phyloP scores from a whole-genome alignment of 2,888 invertebrate species.

The Philaethria dido region DNA sequence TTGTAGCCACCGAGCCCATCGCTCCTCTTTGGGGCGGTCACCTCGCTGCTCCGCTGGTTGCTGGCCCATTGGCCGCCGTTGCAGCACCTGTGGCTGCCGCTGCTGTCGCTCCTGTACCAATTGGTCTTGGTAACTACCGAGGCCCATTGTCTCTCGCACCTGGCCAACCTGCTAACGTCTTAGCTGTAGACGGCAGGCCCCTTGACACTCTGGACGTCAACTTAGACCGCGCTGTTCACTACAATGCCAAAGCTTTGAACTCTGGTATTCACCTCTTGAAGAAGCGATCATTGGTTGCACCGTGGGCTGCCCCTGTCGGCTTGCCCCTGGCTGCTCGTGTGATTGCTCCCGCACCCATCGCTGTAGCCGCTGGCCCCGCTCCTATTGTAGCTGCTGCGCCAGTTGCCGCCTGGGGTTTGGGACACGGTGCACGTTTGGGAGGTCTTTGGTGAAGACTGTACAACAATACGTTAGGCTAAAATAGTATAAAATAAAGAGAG shows the following conservation, averaged over 20 bases:
- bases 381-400: slow-evolving; percentile 47
- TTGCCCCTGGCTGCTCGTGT: slow-evolving; percentile 38
- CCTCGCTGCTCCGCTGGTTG: slow-evolving; percentile 48
- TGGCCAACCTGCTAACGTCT: slow-evolving; percentile 74
- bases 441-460: slow-evolving; percentile 59
- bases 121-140: slow-evolving; percentile 68
- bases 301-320: slow-evolving; percentile 57
- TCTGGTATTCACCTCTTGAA: slow-evolving; percentile 56
- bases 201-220: slow-evolving; percentile 77
- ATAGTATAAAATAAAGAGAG: slow-evolving; percentile 71
- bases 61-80: slow-evolving; percentile 1
- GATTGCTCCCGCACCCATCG: slow-evolving; percentile 28
- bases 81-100: slow-evolving; percentile 49
- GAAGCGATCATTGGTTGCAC: slow-evolving; percentile 66
- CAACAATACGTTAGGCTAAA: slow-evolving; percentile 35
- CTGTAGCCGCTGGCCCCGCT: slow-evolving; percentile 28
- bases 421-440: slow-evolving; percentile 35
- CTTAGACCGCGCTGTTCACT: slow-evolving; percentile 72
- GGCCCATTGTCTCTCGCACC: slow-evolving; percentile 74
- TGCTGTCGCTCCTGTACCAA: slow-evolving; percentile 48
- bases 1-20: slow-evolving; percentile 78
- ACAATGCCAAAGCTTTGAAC: slow-evolving; percentile 68
- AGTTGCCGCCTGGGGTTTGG: slow-evolving; percentile 47
- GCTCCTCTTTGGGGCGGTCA: slow-evolving; percentile 43
- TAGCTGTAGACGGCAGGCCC: slow-evolving; percentile 76